Base-by-base conservation (phyloP, 2,888 invertebrate genomes). In the Drosophila meridiana region DNA sequence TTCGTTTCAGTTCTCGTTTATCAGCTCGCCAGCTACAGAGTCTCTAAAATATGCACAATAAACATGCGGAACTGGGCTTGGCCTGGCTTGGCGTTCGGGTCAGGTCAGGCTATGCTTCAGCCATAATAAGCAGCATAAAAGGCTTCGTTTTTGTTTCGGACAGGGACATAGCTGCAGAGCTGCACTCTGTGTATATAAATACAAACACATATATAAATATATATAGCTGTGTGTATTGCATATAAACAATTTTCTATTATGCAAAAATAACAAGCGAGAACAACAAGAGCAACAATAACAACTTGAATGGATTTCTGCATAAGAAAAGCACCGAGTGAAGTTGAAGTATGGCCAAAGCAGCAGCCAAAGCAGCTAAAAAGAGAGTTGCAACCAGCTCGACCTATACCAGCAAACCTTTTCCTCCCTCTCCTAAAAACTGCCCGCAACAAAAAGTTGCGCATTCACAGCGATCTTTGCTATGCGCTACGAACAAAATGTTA, bases 221-320 rank as follows among this genome's bases (percentile, higher is more conserved):
- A 58, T 53, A n/a, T 42, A 26, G 28, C 8, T 43, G 14, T 42
- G 26, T 43, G n/a, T 57, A 63, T 63, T 58, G 5, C 43, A 47
- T 73, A 87, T 90, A 87, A 90, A 87, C 87, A 90, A 87, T 87
- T 90, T 90, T 87, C 82, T 81, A 87, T 89, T 84, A 89, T 89
- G 84, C 77, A 74, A 74, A 80, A 85, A 90, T 89, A 84, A 88
- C 89, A 86, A 85, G 85, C 83, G 75, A 57, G 60, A 58, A 60
- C 61, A 77, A 63, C 52, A 67, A 80, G 64, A 64, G 53, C 55
- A 61, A 73, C 77, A 77, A 73, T 26, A 60, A 38, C 42, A 75
- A 63, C 36, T 56, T 69, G 57, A 75, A 78, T 82, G 58, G 61
- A 73, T 71, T 82, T 85, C 87, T 88, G 85, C 85, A 85, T 88